phyloP scores from a whole-genome alignment of 2,888 invertebrate genomes.

The Oconnorella tubifera region DNA sequence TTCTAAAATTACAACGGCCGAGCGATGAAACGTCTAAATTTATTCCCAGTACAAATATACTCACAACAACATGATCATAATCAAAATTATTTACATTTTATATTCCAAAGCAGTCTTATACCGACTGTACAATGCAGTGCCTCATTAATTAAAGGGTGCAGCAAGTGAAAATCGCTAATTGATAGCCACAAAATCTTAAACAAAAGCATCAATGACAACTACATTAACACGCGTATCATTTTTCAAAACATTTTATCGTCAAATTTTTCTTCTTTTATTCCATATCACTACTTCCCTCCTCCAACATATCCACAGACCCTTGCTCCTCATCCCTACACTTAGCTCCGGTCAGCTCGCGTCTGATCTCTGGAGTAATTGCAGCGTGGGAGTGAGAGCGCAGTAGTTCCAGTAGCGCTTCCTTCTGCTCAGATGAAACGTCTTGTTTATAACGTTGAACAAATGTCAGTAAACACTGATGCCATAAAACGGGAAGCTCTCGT shows the following conservation, averaged over 20 bases:
- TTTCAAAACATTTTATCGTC: neutral
- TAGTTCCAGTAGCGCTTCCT: constrained; percentile 76
- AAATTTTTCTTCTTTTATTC: neutral
- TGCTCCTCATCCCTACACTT: neutral
- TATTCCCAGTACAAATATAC: too few relatives aligned
- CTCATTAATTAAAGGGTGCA: too few relatives aligned
- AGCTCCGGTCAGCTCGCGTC: constrained; percentile 68
- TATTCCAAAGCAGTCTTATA: too few relatives aligned
- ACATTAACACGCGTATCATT: too few relatives aligned
- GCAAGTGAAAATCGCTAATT: too few relatives aligned
- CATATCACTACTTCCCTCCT: neutral
- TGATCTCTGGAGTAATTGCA: constrained; percentile 74
- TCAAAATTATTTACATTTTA: too few relatives aligned
- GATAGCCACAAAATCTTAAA: too few relatives aligned
- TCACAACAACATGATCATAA: too few relatives aligned
- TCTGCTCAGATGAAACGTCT: constrained; percentile 88
- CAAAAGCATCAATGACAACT: neutral
- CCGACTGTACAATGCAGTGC: too few relatives aligned
- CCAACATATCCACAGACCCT: neutral
- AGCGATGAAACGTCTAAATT: too few relatives aligned
- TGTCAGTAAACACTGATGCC: constrained; percentile 92
- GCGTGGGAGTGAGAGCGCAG: constrained; percentile 67
- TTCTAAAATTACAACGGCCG: too few relatives aligned
- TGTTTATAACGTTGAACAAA: constrained; percentile 93
- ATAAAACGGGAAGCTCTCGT: constrained; percentile 84